These are phyloP conservation scores for Cephalotes varians DNA, from an alignment of 2,888 invertebrate species.

Conservation along the genomic window DNA sequence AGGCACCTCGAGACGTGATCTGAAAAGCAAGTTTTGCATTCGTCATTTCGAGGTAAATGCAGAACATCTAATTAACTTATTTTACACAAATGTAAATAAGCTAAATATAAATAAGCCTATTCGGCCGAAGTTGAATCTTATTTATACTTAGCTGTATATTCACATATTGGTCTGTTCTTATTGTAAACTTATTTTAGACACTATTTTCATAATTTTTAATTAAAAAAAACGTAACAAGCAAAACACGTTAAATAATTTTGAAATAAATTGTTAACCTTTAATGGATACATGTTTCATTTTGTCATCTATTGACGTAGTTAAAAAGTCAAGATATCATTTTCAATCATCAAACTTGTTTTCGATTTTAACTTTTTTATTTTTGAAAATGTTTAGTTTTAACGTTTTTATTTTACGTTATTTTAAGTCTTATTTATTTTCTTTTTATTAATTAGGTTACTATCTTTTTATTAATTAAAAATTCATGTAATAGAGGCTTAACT, in stretches of 20 bases:
- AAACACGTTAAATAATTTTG: not conserved
- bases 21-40: constrained; percentile 42
- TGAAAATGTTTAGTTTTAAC: not conserved
- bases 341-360: not conserved
- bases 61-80: not conserved
- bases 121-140: too few relatives aligned
- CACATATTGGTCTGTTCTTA: too few relatives aligned
- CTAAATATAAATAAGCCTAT: too few relatives aligned
- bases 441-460: not conserved
- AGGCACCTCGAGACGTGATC: constrained; percentile 29
- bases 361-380: not conserved
- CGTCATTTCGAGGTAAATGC: constrained; percentile 48
- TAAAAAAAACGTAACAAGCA: not conserved
- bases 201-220: not conserved
- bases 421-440: not conserved
- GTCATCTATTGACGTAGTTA: too few relatives aligned
- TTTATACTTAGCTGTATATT: too few relatives aligned
- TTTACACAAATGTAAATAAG: not conserved
- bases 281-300: not conserved
- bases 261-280: constrained; percentile 16
- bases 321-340: too few relatives aligned
- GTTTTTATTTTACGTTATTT: not conserved
- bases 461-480: not conserved
- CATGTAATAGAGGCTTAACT: not conserved
- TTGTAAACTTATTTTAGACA: not conserved